A percentile compares a stretch with the other conserved stretches of the same genome.
Conservation (phyloP, 1,140 invertebrate genomes). For the Lycorma delicatula region DNA sequence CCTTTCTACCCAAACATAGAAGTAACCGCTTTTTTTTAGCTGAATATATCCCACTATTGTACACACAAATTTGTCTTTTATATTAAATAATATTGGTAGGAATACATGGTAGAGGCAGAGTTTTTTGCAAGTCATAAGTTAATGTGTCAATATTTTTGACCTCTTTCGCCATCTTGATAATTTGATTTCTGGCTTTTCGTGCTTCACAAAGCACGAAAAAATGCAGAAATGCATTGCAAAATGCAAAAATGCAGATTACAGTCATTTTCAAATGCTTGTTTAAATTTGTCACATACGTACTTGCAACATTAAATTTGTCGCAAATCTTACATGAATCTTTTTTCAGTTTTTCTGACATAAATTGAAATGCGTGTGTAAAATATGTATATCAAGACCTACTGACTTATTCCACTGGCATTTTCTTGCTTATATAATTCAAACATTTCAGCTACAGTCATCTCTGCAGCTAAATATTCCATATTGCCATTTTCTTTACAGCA, state of each 20-base stretch:
- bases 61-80: slow-evolving; percentile 33
- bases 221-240: too few relatives aligned
- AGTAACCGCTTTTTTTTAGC: slow-evolving; percentile 25
- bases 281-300: too few relatives aligned
- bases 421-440: not conserved
- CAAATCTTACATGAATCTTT: too few relatives aligned
- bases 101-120: slow-evolving; percentile 28
- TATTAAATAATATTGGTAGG: slow-evolving; percentile 32
- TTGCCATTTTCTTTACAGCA: not conserved
- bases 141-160: too few relatives aligned
- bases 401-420: not conserved
- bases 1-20: slow-evolving; percentile 33
- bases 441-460: not conserved
- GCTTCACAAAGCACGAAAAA: too few relatives aligned
- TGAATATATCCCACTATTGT: slow-evolving; percentile 23
- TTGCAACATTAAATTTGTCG: too few relatives aligned
- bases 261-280: too few relatives aligned
- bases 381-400: not conserved
- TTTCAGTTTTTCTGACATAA: not conserved
- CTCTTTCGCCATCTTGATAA: too few relatives aligned
- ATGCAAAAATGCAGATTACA: too few relatives aligned
- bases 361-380: not conserved
- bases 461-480: not conserved
- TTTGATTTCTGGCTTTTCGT: too few relatives aligned
- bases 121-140: too few relatives aligned